A percentile compares a stretch with the other conserved stretches of the same genome.
phyloP scores from a whole-genome alignment of 2,797 vertebrate species.

The Pristis pectinata region DNA sequence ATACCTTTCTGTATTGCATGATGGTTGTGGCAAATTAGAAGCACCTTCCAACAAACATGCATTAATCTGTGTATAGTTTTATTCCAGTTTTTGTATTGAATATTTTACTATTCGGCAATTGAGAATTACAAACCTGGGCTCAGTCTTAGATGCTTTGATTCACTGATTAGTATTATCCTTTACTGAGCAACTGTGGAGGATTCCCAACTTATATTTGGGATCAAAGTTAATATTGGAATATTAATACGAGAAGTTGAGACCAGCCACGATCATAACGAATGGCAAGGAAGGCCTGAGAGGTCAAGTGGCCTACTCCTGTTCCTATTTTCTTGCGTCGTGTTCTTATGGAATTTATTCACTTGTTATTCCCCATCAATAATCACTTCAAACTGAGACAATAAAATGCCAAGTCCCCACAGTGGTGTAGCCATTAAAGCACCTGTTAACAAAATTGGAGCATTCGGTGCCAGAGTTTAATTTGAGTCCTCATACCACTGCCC shows the following conservation, averaged over 20 bases:
- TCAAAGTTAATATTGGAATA: too few relatives aligned
- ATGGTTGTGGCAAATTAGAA: background rate
- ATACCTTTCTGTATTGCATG: background rate
- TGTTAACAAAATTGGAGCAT: background rate
- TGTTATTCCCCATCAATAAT: too few relatives aligned
- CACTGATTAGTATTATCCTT: background rate
- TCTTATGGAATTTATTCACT: too few relatives aligned
- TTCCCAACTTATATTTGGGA: too few relatives aligned
- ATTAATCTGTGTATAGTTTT: background rate
- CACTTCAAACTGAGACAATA: too few relatives aligned
- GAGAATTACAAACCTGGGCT: background rate
- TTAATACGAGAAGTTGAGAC: too few relatives aligned
- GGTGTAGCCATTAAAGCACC: too few relatives aligned
- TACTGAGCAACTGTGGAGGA: background rate
- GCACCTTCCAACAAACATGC: background rate
- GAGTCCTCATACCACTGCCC: background rate
- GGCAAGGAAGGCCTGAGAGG: too few relatives aligned
- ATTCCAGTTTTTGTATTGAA: background rate
- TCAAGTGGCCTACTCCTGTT: too few relatives aligned
- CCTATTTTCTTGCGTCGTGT: too few relatives aligned
- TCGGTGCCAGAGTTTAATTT: background rate
- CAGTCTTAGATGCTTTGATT: background rate
- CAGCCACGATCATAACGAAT: too few relatives aligned
- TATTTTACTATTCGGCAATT: background rate
- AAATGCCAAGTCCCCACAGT: too few relatives aligned